Base-by-base conservation (phyloP, 2,888 invertebrate species). In the Clepsis dumicolana region DNA sequence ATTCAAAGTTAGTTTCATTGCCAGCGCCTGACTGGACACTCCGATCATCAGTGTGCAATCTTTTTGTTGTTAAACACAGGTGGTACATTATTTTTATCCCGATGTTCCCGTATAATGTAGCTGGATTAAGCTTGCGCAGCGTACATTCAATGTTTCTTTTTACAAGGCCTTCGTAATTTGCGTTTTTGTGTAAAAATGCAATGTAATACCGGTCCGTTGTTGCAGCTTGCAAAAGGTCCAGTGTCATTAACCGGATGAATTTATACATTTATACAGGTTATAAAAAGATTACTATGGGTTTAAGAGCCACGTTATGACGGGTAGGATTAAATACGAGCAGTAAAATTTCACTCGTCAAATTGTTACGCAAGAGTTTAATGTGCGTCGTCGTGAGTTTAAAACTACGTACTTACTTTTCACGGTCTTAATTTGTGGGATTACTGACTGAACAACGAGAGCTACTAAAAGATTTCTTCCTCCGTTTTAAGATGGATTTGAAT, bases 141-240 rank as follows among this genome's bases (percentile, higher is more conserved):
- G 38, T 27, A 21, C 41, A 44, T 27, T 62, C 44, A 8, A 38
- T 44, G 32, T 5, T 24, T 14, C 29, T 69, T 65, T 64, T 64
- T 61, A 48, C 41, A 35, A 21, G 38, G 35, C 16, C 50, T 25
- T 18, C 3, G 54, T 54, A 64, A 71, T 71, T 70, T 70, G 66
- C 44, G 70, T 70, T 71, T 71, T 71, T 71, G 53, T 70, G 66
- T 61, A 70, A 71, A 68, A 71, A 44, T 70, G 65, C 63, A 61
- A 16, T 60, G 63, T 57, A 62, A 65, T 52, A 60, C 68, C 59
- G 64, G 63, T 64, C 48, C 21, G 41, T 14, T 44, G 44, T 44
- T 44, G 66, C 71, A 71, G 61, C 70, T 66, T 60, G 54, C 63
- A 21, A 48, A 35, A 35, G 38, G 16, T 32, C 32, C 54, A 57